Evolutionary conservation across 2,797 vertebrate genomes (phyloP), one percentile per base, ranked within the genome.

Genomic region (Hippoglossus hippoglossus): DNA sequence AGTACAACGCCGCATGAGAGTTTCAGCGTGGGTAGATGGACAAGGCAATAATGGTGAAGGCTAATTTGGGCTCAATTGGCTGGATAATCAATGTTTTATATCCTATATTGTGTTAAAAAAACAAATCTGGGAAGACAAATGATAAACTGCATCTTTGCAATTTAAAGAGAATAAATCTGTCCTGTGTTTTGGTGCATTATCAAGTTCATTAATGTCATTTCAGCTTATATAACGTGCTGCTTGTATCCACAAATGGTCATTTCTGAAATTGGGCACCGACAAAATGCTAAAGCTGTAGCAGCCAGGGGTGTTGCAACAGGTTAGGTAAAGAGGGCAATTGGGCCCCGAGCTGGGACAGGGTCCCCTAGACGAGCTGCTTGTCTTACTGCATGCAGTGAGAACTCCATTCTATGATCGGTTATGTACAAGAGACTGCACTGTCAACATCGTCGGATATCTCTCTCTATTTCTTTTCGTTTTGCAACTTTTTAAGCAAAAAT

Each of bases 11-110:
- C 34, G 6, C n/a, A 28, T 22, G 51, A 81, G 51, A 41, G 77
- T 56, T 70, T 68, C 36, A 67, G 41, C 26, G 41, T 12, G 31
- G 10, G 28, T 5, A 53, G 51, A 65, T 53, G 50, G 18, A 24
- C 15, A 63, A 66, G 2, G 24, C 34, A 19, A 5, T 49, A 50
- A 78, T 67, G 67, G 21, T 72, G 71, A 51, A 50, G 67, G 36
- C 25, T 51, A 9, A 66, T 69, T 59, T 59, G 36, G 26, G 12
- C 50, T 67, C 36, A 11, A 67, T 62, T 46, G 24, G 12, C 2
- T 15, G 13, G 55, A 18, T n/a, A 18, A 41, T 39, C 4, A 36
- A 59, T 46, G 16, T 16, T 52, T 67, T 21, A 36, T 12, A 13
- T 31, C 31, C 19, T 41, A 6, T 18, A 11, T 65, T 7, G 55